Evolutionary conservation across 2,113 vertebrate species (phyloP), one percentile per base, ranked within the genome.

Genomic region (Uropsilus gracilis): DNA sequence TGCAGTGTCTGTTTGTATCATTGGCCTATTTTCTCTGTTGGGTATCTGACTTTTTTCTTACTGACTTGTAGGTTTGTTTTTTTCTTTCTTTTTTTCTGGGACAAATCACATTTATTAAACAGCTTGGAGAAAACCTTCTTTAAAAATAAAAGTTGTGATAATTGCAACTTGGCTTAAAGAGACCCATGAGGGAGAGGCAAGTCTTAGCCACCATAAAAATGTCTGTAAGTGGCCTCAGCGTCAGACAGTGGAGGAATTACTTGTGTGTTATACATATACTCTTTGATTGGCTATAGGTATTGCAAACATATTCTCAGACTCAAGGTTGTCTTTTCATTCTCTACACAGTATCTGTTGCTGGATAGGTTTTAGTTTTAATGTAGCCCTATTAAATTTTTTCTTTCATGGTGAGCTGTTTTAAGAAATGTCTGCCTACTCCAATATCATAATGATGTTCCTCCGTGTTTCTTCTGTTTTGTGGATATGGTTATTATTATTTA

Each of bases 191-290:
- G 28, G 28, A 14, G 12, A 61, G 39, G 61, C 63, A 93, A 63
- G 64, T 59, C 91, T n/a, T 12, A n/a, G 76, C 80, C 90, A 96
- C 53, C 61, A 80, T 81, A 89, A 97, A 97, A 97, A 82, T 86
- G 59, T 64, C 64, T 91, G 94, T 93, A 97, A 76, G 68, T 72
- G 90, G 89, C 50, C 22, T 59, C 95, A 55, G 48, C 75, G 81
- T 95, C 66, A 97, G 94, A 88, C 57, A 83, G 71, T 4, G 2
- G 10, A 42, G 50, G 75, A 86, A 18, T 64, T 55, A 39, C 37
- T 39, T 81, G 12, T 50, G 37, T 13, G 28, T 68, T 89, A 57
- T 17, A 48, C 71, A 72, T 53, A 2, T 1, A 50, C 16, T 68
- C 9, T 90, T 77, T 76, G 75, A 6, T 83, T 89, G 30, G 14